Base-by-base conservation (phyloP, 2,113 vertebrate species). In the Grus americana region DNA sequence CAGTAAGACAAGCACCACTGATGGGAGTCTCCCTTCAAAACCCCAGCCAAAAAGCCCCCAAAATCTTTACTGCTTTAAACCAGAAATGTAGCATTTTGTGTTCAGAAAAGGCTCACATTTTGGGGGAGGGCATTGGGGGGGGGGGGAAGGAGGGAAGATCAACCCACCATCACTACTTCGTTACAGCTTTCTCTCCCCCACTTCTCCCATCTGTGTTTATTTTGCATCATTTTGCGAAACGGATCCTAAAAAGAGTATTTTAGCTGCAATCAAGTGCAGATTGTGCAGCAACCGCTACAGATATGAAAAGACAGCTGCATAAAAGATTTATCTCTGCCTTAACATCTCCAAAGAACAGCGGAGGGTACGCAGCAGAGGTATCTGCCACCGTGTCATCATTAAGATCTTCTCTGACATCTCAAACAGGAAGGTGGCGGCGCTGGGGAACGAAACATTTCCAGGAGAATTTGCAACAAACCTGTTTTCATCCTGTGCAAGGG, bases 131-230 rank as follows among this genome's bases (percentile, higher is more conserved):
- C 52, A 70, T 0, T 40, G 20, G 29, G 34, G 38, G 38, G 47
- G 6, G 17, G 5, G 63, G 44, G 34, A 88, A 90, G 58, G 42
- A 79, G 47, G 46, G 47, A 86, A 90, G 57, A 73, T 57, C 36
- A 74, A 52, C 79, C 87, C 92, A 89, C 76, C 91, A 62, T 59
- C 59, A 27, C 49, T 78, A 88, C 93, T 92, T 98, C 96, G 83
- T 94, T 90, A 91, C 46, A 92, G 97, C 93, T 63, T 78, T 42
- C 78, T 89, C 75, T 84, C 46, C 73, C 55, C 44, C 73, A 75
- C 80, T 93, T 92, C 92, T 95, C 71, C 98, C 97, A 97, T 98
- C 98, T 97, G 97, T 97, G 98, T 97, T 98, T 98, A 97, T 98
- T 98, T 97, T 81, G 91, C 94, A 96, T 97, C 94, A 49, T 97